Evolutionary conservation across 2,797 vertebrate genomes (phyloP).

Genomic region (Echeneis naucrates): DNA sequence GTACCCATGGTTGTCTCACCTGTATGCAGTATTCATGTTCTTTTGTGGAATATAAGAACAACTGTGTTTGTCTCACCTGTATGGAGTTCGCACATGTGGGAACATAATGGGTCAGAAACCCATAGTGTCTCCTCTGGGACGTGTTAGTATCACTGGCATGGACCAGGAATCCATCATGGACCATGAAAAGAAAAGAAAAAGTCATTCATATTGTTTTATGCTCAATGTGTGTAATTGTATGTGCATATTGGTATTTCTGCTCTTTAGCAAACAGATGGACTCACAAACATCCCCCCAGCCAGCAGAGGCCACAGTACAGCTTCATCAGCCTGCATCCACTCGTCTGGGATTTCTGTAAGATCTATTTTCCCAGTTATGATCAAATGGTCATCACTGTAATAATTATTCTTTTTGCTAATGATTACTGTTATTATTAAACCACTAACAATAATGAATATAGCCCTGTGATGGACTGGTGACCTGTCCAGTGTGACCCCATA

Average conservation of each 20-base stretch:
- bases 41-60: too few species aligned
- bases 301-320: slow-evolving; percentile 81
- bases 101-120: slow-evolving; percentile 86
- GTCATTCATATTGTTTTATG: not conserved
- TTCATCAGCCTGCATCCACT: slow-evolving; percentile 76
- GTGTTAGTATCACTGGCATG: slow-evolving; percentile 86
- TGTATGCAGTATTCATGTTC: too few species aligned
- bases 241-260: not conserved
- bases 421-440: too few species aligned
- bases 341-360: slow-evolving; percentile 87
- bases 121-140: slow-evolving; percentile 85
- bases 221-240: too few species aligned
- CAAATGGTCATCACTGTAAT: too few species aligned
- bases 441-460: too few species aligned
- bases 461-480: too few species aligned
- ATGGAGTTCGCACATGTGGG: slow-evolving; percentile 82
- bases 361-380: too few species aligned
- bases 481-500: too few species aligned
- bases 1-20: not conserved
- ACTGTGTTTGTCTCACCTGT: slow-evolving; percentile 71
- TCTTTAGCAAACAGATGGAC: slow-evolving; percentile 55
- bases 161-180: slow-evolving; percentile 86
- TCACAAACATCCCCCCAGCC: slow-evolving; percentile 89
- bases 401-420: too few species aligned
- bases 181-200: slow-evolving; percentile 6